Percentiles rank a stretch among this genome's conserved stretches.
Evolutionary conservation across 1,140 invertebrate species (phyloP).

Genomic region (Lucilia cuprina): DNA sequence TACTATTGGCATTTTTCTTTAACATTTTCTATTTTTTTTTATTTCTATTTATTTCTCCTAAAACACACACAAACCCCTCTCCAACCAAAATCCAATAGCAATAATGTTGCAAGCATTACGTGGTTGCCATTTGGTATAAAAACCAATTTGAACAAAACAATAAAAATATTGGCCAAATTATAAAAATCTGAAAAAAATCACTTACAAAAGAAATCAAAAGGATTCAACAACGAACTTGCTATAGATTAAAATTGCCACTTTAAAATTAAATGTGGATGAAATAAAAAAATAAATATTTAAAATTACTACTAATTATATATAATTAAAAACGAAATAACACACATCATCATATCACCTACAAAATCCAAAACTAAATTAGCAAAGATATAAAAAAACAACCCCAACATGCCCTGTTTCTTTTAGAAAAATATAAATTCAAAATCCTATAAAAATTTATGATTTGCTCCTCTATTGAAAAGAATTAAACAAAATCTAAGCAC

Average conservation of each 20-base stretch:
- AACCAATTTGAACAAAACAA: conserved; percentile 1
- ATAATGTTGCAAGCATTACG: conserved; percentile 42
- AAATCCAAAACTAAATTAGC: not conserved
- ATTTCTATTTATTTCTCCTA: not conserved
- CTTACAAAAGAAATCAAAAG: not conserved
- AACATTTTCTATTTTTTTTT: conserved; percentile 2
- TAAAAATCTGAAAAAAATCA: not conserved
- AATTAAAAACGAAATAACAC: not conserved
- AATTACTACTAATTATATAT: not conserved
- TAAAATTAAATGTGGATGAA: not conserved
- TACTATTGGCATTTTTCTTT: not conserved
- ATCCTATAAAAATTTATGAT: not conserved
- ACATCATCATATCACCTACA: not conserved
- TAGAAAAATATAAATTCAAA: not conserved
- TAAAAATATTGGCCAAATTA: not conserved
- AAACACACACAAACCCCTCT: not conserved
- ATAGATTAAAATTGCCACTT: not conserved
- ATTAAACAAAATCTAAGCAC: not conserved
- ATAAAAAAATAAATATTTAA: not conserved
- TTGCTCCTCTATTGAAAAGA: not conserved
- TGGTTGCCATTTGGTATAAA: conserved; percentile 40
- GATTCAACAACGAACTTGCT: not conserved
- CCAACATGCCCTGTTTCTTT: not conserved
- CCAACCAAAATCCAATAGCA: conserved; percentile 23
- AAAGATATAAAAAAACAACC: not conserved